Conservation (phyloP, 2,113 vertebrate species). For the Camarhynchus parvulus region DNA sequence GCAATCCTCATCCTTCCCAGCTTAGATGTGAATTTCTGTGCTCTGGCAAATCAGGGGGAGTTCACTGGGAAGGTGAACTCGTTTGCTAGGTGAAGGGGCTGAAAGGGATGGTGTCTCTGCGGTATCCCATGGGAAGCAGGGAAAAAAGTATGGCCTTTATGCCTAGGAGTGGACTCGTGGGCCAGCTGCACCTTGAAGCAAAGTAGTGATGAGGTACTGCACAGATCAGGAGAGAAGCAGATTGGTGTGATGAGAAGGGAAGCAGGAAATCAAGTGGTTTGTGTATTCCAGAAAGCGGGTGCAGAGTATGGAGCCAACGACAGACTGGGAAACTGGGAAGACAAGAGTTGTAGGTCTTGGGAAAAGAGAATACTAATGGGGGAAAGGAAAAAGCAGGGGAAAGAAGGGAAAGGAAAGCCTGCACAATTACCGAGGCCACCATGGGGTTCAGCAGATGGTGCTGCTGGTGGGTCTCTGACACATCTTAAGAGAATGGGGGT, state of each 20-base stretch:
- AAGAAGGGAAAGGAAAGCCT: neutral
- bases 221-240: neutral
- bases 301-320: neutral
- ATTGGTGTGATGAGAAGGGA: neutral
- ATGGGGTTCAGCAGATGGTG: neutral
- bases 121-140: neutral
- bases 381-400: neutral
- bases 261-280: neutral
- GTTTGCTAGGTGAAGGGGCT: neutral
- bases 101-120: neutral
- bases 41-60: neutral
- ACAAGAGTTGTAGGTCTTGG: neutral
- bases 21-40: neutral
- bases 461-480: neutral
- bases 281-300: neutral
- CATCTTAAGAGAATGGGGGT: neutral
- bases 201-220: neutral
- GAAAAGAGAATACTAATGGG: neutral
- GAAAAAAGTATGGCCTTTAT: neutral
- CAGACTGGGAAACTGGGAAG: neutral
- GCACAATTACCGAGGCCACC: neutral
- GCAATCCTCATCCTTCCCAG: neutral
- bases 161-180: rapidly evolving
- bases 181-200: neutral
- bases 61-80: neutral